Evolutionary conservation across 2,888 invertebrate species (phyloP), one percentile per base, ranked within the genome.

Genomic region (Myathropa florea): DNA sequence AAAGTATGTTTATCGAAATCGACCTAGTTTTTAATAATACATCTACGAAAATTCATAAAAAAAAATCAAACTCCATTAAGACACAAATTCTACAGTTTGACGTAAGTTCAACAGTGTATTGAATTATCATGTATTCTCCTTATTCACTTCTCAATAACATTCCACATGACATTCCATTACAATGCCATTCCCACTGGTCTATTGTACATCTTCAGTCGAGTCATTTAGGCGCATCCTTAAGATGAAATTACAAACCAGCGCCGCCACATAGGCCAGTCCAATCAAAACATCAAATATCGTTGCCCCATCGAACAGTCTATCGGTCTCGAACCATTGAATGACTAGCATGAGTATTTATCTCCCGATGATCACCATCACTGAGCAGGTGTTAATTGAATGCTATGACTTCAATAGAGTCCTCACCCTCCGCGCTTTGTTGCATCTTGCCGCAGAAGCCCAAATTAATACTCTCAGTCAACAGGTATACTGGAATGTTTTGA

Each of bases 341-440:
- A 76, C 75, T 76, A 76, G 72, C 83, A 79, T 63, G 68, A 85
- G 77, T 78, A 83, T 82, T 83, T 86, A 86, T 79, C 78, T 86
- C 36, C 53, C 79, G 75, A 83, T 75, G 71, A 83, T 83, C 75
- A 64, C 75, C 86, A 64, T 64, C 65, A 33, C 73, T 65, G 67
- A 71, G 86, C 86, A 86, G 86, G 86, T 86, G 86, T 83, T 86
- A 86, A 86, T 86, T 86, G 86, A 85, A 85, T 85, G 82, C 77
- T 73, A 82, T 82, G 70, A 65, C 60, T 72, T 85, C 77, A 86
- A 86, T 79, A 76, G 83, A 83, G 75, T 26, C 71, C 71, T 83
- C 85, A 65, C 65, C 33, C 75, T 83, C 68, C 33, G 57, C 46
- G 75, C 78, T 70, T 75, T 83, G 81, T 85, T 78, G 77, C 85